Evolutionary conservation across 2,888 invertebrate species (phyloP), one percentile per base, ranked within the genome.

Genomic region (Leptogaster cylindrica): DNA sequence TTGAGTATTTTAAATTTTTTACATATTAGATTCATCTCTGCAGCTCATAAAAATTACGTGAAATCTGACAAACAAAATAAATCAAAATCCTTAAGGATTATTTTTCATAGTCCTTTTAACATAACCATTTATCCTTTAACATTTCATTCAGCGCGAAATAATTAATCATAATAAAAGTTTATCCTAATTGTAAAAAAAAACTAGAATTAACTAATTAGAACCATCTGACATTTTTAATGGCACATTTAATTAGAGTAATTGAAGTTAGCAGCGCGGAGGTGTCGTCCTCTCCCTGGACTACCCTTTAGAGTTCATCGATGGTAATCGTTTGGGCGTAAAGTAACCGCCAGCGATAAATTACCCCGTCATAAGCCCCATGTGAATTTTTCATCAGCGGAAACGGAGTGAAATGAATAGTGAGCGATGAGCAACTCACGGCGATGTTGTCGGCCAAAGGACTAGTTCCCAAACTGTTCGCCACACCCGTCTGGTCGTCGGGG

Each of bases 171-270:
- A n/a, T n/a, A n/a, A n/a, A n/a, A n/a, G n/a, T n/a, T n/a, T n/a
- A n/a, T n/a, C n/a, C n/a, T n/a, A n/a, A n/a, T n/a, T n/a, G n/a
- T 14, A 31, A 6, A 31, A 12, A 41, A 48, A 12, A n/a, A 10
- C 25, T 25, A 14, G 31, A 61, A 61, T 61, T 61, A 61, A 44
- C 61, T 61, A 61, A 61, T 61, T 61, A 61, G 28, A 61, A 25
- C 12, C 25, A 41, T 61, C 27, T 61, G 61, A 61, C 61, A 61
- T 41, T 44, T 44, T 61, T 41, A 61, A 61, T 28, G 23, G 25
- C n/a, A 10, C 28, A 20, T 14, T 44, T 61, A 61, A 61, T 61
- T 61, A 61, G 61, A 61, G 28, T 61, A 61, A 61, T 61, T 61
- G 61, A 61, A 61, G n/a, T n/a, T 1, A n/a, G 28, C 23, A 44